Evolutionary conservation across 2,888 invertebrate species (phyloP), one percentile per base, ranked within the genome.

Genomic region (Nomada goodeniana): DNA sequence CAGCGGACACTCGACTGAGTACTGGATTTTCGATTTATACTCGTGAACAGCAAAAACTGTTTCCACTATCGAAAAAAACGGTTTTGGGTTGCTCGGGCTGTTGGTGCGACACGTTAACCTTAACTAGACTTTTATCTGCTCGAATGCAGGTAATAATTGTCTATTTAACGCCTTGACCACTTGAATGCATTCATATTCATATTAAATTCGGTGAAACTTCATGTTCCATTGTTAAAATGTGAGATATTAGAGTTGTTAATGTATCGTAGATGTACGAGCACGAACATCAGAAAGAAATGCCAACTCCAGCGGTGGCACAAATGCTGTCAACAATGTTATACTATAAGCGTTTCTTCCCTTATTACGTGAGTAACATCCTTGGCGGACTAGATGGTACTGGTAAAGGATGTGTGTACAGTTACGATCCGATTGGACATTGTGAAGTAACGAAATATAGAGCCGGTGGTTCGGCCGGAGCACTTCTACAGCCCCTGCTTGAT

Each of bases 271-370:
- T 99, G 97, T 99, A 98, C 92, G 96, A 97, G 86, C 98, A 99
- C 92, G 98, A 98, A 86, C 99, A 99, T 94, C 97, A 98, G 92
- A 98, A 98, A 94, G 95, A 96, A 1, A 99, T 99, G 98, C 95
- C 97, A 1, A 98, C 99, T 0, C 96, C 97, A 71, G 99, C 99
- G 2, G 96, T 98, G 5, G 98, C 99, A 3, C 99, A 99, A 94
- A 97, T 99, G 97, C 94, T 99, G 20, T 98, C 99, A 0, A 98
- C 98, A 5, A 97, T 98, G 95, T 95, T 99, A 89, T 99, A 99
- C 93, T 97, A 98, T 93, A 98, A 98, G 90, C 96, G 99, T 76
- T 99, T 99, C 94, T 99, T 99, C 94, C 99, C 99, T 0, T 99
- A 99, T 94, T 99, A 99, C 92, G 97, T 99, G 29, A 98, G 98